These are phyloP conservation scores for Agrochola circellaris DNA, from an alignment of 2,888 invertebrate species.

Conservation along the genomic window DNA sequence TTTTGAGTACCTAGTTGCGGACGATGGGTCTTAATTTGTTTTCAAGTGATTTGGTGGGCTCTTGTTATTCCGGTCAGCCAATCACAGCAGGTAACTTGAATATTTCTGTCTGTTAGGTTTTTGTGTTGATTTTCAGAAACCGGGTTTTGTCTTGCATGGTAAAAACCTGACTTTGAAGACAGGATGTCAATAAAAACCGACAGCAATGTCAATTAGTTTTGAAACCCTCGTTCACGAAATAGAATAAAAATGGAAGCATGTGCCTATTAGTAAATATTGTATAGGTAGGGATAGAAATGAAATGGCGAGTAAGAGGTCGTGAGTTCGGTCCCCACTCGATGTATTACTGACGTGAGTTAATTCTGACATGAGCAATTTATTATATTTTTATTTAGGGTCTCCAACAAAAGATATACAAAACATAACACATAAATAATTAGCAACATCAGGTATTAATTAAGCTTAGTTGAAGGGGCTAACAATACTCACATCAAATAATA, in stretches of 20 bases:
- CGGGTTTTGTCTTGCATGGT: no score
- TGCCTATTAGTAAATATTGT: no score
- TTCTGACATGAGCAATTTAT: background rate
- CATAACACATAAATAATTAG: no score
- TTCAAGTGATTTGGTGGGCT: no score
- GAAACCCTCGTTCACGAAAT: background rate
- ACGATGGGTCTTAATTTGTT: no score
- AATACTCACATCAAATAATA: background rate
- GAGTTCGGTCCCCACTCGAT: no score
- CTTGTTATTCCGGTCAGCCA: background rate
- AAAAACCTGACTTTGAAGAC: background rate
- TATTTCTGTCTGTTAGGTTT: background rate
- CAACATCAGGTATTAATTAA: background rate
- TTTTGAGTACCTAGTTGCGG: no score
- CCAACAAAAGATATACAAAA: no score
- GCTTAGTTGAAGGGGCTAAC: background rate
- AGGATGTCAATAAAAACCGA: background rate
- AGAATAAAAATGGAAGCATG: background rate
- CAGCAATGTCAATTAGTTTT: no score
- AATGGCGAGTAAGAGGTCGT: background rate
- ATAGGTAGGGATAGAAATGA: background rate
- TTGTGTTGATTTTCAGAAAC: background rate
- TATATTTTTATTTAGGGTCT: no score
- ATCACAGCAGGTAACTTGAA: background rate
- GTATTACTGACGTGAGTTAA: no score